Evolutionary conservation across 2,797 vertebrate species (phyloP).

Genomic region (Florisuga fusca): DNA sequence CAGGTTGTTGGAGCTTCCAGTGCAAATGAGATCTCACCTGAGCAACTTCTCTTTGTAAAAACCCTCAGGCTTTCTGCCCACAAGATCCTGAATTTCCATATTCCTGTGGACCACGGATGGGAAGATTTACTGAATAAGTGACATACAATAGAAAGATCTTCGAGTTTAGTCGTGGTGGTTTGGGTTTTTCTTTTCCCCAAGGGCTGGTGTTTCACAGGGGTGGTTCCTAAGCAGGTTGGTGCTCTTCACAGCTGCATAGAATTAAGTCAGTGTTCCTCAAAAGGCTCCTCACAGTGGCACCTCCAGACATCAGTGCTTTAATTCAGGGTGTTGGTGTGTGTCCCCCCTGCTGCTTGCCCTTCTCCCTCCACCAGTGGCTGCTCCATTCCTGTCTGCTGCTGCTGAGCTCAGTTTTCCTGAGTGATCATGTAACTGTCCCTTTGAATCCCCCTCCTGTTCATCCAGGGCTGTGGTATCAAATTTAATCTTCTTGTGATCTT

Average conservation of each 20-base stretch:
- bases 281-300: too few relatives aligned
- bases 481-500: neutral
- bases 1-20: neutral
- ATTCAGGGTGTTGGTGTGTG: too few relatives aligned
- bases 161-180: fast-evolving
- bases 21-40: too few relatives aligned
- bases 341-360: fast-evolving
- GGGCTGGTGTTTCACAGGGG: neutral
- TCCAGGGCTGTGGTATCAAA: neutral
- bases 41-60: neutral
- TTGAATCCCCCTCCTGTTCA: neutral
- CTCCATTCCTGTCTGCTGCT: neutral
- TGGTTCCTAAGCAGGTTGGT: neutral
- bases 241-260: neutral
- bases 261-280: neutral
- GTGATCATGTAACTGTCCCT: neutral
- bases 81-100: neutral
- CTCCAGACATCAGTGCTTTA: fast-evolving
- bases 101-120: neutral
- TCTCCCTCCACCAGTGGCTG: neutral
- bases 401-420: neutral
- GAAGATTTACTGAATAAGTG: neutral
- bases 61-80: neutral
- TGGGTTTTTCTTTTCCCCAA: neutral
- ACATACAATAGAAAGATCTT: neutral